A percentile compares a stretch with the other conserved stretches of the same genome.
Conservation (phyloP, 1,140 invertebrate genomes). For the Sinella curviseta region DNA sequence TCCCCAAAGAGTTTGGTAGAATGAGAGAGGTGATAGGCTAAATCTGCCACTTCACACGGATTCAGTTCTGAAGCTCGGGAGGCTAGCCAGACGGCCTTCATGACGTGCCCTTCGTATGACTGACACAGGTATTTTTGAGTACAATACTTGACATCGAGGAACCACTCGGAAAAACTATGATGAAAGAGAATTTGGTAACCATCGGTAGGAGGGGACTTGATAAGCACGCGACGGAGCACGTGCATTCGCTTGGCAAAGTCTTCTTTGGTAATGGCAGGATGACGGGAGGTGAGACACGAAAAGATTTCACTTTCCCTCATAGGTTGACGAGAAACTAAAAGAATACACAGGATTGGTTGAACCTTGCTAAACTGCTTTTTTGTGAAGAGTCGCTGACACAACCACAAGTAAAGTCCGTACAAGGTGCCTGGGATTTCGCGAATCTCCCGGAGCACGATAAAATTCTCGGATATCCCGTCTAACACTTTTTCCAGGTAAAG, state of each 20-base stretch:
- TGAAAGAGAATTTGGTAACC: slow-evolving; percentile 66
- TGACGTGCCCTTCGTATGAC: slow-evolving; percentile 81
- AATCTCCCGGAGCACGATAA: slow-evolving; percentile 80
- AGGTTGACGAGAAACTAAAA: slow-evolving; percentile 81
- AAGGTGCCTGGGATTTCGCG: slow-evolving; percentile 91
- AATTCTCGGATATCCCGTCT: slow-evolving; percentile 88
- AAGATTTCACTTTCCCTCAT: slow-evolving; percentile 78
- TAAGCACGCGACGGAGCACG: slow-evolving; percentile 72
- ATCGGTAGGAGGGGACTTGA: slow-evolving; percentile 60
- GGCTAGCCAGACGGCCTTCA: slow-evolving; percentile 82
- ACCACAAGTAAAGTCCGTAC: slow-evolving; percentile 91
- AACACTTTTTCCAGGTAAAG: slow-evolving; percentile 89
- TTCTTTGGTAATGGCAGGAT: slow-evolving; percentile 74
- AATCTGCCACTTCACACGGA: slow-evolving; percentile 60
- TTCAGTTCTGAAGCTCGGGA: slow-evolving; percentile 60
- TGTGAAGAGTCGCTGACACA: slow-evolving; percentile 88
- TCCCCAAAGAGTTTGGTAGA: slow-evolving; percentile 55
- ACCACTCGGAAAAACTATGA: slow-evolving; percentile 90
- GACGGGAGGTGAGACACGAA: slow-evolving; percentile 77
- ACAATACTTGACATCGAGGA: slow-evolving; percentile 93
- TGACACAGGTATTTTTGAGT: slow-evolving; percentile 90
- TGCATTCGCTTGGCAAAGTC: slow-evolving; percentile 82
- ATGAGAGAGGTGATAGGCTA: slow-evolving; percentile 61
- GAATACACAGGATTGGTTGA: slow-evolving; percentile 78
- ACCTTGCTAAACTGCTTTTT: slow-evolving; percentile 85